Evolutionary conservation across 2,797 vertebrate genomes (phyloP).

Genomic region (Falco novaeseelandiae): DNA sequence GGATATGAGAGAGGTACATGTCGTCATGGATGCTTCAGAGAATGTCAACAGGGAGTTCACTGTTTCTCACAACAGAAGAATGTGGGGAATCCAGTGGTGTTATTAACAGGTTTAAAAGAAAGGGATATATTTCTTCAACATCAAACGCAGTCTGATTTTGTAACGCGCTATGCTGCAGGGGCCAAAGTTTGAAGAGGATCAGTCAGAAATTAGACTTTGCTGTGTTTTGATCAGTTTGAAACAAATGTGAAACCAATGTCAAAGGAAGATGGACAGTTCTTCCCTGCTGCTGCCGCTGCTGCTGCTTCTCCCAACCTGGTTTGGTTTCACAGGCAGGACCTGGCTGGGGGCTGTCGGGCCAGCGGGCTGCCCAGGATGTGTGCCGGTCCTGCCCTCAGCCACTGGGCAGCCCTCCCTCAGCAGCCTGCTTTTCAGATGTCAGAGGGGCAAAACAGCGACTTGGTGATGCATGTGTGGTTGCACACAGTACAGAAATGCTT

Average conservation of each 20-base stretch:
- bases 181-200: background rate
- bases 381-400: background rate
- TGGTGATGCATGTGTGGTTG: fast-evolving
- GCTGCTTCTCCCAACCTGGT: background rate
- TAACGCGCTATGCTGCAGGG: fast-evolving
- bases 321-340: background rate
- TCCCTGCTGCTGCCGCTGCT: background rate
- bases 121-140: background rate
- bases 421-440: background rate
- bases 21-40: background rate
- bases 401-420: background rate
- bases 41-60: background rate
- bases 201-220: background rate
- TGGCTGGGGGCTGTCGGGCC: background rate
- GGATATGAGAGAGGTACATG: background rate
- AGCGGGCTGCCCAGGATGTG: fast-evolving
- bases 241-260: background rate
- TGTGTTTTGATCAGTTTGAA: background rate
- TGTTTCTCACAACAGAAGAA: background rate
- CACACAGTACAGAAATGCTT: background rate
- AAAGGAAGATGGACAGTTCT: background rate
- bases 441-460: background rate
- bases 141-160: background rate
- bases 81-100: background rate
- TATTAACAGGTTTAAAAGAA: background rate